Evolutionary conservation across 2,888 invertebrate species (phyloP), one percentile per base, ranked within the genome.

Genomic region (Norana najaformis): DNA sequence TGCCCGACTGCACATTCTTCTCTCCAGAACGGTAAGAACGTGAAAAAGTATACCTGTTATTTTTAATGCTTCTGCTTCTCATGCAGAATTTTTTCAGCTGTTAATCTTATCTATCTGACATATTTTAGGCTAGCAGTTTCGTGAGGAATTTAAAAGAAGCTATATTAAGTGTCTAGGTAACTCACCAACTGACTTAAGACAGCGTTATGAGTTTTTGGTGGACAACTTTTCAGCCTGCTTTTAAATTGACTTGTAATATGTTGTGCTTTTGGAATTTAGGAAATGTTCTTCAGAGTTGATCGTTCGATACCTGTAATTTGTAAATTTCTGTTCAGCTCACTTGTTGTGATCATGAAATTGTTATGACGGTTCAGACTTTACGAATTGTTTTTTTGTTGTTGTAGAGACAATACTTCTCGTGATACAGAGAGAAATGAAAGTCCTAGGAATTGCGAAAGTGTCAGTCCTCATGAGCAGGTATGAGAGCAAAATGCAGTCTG

Each of bases 1-100:
- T 94, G 90, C 94, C 94, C 5, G 94, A 93, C 89, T 94, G 93
- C 91, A 92, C 93, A 83, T 94, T 94, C 0, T n/a, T 91, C 37
- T 92, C 92, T 0, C 92, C 92, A n/a, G 92, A 92, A 18, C 38
- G 69, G 69, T 69, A 69, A 11, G 30, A 69, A n/a, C 69, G n/a
- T n/a, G n/a, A n/a, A n/a, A n/a, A n/a, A n/a, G n/a, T n/a, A n/a
- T n/a, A n/a, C n/a, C n/a, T n/a, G n/a, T n/a, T n/a, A n/a, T n/a
- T n/a, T n/a, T n/a, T 53, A 3, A 16, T 69, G 14, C 69, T n/a
- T 69, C 14, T 69, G 3, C 47, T 47, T 14, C 47, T 47, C n/a
- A n/a, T n/a, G n/a, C n/a, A n/a, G n/a, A n/a, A n/a, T n/a, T n/a
- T n/a, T n/a, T n/a, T n/a, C n/a, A n/a, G n/a, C n/a, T 47, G 47